Evolutionary conservation across 2,797 vertebrate species (phyloP), one percentile per base, ranked within the genome.

Genomic region (Typhlichthys subterraneus): DNA sequence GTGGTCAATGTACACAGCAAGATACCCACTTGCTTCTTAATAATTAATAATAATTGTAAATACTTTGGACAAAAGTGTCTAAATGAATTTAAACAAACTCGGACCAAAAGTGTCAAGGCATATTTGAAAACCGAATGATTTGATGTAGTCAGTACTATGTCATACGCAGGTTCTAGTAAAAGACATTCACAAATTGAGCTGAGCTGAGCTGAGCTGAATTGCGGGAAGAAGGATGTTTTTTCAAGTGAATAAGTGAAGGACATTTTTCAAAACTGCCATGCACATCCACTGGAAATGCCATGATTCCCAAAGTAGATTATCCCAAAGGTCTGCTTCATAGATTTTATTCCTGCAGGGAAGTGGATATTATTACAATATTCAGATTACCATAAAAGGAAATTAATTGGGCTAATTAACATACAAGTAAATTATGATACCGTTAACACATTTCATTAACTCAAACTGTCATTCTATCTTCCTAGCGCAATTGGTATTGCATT

Each of bases 321-420:
- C 88, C 87, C 85, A 69, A 82, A 86, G 87, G 87, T 91, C 72
- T 87, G 82, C 79, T 71, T 84, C 74, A 70, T 50, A 83, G 83
- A 86, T 84, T 86, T 86, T 80, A 81, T 91, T 92, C 92, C 92
- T 90, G 87, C 88, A 93, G 90, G 91, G 87, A 82, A 88, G 85
- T 85, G 87, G 85, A 89, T 83, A 90, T 91, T 93, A 93, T 94
- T 94, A 92, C 89, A 93, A 92, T 93, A 93, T 93, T 92, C 92
- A 92, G 90, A 93, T 93, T 93, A 93, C 89, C 85, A 84, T 91
- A 90, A 84, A 84, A 85, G 84, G 85, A 93, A 94, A 94, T 93
- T 92, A 94, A 94, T 94, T 94, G 90, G 91, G 90, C 92, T 94
- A 94, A 94, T 94, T 94, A 94, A 93, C 91, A 93, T 93, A 94